Conservation (phyloP, 2,888 invertebrate species). For the Dioctria linearis region DNA sequence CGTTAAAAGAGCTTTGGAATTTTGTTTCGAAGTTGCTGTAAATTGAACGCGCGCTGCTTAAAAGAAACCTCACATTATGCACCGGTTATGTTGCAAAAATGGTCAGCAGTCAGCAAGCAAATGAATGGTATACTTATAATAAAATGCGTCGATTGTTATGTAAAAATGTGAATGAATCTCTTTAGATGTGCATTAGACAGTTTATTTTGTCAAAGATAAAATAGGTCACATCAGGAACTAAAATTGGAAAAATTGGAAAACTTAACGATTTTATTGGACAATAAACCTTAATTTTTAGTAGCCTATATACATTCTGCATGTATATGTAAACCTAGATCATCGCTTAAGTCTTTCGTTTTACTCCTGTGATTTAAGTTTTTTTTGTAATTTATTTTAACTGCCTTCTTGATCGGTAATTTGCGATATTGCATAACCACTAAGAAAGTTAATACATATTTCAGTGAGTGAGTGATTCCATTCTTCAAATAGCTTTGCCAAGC, state of each 20-base stretch:
- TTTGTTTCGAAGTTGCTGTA: background rate
- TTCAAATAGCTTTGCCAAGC: too few species aligned
- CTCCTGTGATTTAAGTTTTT: too few species aligned
- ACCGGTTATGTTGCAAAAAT: conserved; percentile 25
- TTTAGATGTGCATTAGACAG: background rate
- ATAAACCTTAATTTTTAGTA: too few species aligned
- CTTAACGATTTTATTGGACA: too few species aligned
- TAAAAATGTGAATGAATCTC: conserved; percentile 2
- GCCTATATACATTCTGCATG: background rate
- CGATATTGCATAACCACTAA: too few species aligned
- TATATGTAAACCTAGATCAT: background rate
- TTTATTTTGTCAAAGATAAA: background rate
- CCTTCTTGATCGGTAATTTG: too few species aligned
- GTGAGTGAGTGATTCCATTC: too few species aligned
- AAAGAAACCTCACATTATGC: conserved; percentile 6
- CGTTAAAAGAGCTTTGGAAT: conserved; percentile 14
- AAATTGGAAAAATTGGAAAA: background rate
- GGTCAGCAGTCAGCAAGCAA: background rate
- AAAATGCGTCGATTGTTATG: conserved; percentile 40
- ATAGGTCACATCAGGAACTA: background rate
- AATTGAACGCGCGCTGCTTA: conserved; percentile 1
- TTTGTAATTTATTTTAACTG: too few species aligned
- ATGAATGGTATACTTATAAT: background rate
- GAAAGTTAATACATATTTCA: too few species aligned
- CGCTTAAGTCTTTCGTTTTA: background rate